These are phyloP conservation scores for Caloenas nicobarica DNA, from an alignment of 2,113 vertebrate species.

Conservation along the genomic window DNA sequence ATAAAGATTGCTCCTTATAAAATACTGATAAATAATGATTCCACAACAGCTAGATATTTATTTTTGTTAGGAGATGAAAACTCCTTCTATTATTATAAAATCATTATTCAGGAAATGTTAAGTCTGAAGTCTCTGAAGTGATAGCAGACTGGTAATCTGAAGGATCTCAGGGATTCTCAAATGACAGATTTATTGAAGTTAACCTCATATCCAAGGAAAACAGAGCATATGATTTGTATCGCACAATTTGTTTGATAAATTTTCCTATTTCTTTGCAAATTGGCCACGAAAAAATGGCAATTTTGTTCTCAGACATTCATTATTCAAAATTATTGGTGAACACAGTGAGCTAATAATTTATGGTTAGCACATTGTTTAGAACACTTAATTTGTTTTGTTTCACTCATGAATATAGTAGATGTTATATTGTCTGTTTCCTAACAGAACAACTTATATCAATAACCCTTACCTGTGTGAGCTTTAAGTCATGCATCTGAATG, in stretches of 20 bases:
- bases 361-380: not conserved
- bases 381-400: not conserved
- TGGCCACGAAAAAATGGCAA: not conserved
- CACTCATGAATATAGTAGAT: not conserved
- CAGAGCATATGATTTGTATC: not conserved
- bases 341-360: not conserved
- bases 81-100: not conserved
- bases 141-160: not conserved
- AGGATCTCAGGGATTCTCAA: not conserved
- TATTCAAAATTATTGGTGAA: not conserved
- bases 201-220: not conserved
- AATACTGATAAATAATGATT: not conserved
- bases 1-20: not conserved
- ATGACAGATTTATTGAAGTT: not conserved
- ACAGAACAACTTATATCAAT: not conserved
- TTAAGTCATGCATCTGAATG: not conserved
- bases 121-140: not conserved
- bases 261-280: not conserved
- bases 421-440: not conserved
- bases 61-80: not conserved
- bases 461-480: not conserved
- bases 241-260: not conserved
- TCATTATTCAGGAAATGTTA: not conserved
- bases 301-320: not conserved
- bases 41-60: not conserved